A percentile compares a stretch with the other conserved stretches of the same genome.
Conservation (phyloP, 2,113 vertebrate genomes). For the Mustela nigripes region DNA sequence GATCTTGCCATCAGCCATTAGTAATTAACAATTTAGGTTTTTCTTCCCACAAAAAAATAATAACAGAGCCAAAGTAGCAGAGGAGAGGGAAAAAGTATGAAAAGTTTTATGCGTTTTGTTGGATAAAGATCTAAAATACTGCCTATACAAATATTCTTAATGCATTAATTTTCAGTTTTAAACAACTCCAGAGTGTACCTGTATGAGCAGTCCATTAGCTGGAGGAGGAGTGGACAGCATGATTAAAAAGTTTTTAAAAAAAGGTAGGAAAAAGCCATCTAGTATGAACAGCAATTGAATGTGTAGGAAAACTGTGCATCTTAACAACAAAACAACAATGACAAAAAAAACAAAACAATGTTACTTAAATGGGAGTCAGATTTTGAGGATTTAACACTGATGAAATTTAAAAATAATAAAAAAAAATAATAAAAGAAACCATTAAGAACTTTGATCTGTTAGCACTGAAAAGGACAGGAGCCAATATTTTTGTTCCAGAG, state of each 20-base stretch:
- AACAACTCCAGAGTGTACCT: not conserved
- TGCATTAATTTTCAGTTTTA: slow-evolving; percentile 40
- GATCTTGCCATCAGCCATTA: not conserved
- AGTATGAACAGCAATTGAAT: slow-evolving; percentile 31
- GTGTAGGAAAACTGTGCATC: slow-evolving; percentile 52
- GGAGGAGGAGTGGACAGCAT: not conserved
- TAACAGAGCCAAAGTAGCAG: not conserved
- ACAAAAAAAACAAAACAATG: not conserved
- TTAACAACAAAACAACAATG: not conserved
- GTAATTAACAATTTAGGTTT: not conserved
- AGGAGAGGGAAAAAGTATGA: not conserved
- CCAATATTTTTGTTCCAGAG: not conserved
- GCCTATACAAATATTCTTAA: not conserved
- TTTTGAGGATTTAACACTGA: not conserved
- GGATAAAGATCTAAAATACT: slow-evolving; percentile 11
- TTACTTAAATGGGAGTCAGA: slow-evolving; percentile 32
- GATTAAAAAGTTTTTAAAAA: slow-evolving; percentile 28
- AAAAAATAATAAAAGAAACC: not conserved
- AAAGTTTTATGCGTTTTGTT: not conserved
- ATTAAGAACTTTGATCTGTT: not conserved
- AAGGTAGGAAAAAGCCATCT: slow-evolving; percentile 8
- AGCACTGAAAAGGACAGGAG: not conserved
- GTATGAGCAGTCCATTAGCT: not conserved
- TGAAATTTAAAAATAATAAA: slow-evolving; percentile 4
- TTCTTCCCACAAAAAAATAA: not conserved